A percentile compares a stretch with the other conserved stretches of the same genome.
These are phyloP conservation scores for Olivierus martensii DNA, from an alignment of 1,140 invertebrate genomes.

Conservation along the genomic window DNA sequence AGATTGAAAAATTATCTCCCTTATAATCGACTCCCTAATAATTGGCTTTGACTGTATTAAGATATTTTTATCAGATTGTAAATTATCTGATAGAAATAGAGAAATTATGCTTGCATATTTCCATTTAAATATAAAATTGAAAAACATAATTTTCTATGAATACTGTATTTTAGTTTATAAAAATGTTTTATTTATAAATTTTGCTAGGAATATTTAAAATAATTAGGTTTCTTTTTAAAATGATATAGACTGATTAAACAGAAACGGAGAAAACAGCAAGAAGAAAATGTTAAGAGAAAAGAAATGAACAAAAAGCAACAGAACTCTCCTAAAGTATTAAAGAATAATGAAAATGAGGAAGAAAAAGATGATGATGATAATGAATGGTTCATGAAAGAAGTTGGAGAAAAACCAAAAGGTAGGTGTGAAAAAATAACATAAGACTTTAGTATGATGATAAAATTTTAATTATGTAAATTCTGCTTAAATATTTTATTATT, in stretches of 20 bases:
- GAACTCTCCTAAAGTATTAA: conserved; percentile 50
- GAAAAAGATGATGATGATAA: conserved; percentile 42
- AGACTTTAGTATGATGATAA: no score
- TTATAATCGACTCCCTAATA: no score
- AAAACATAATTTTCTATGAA: not conserved
- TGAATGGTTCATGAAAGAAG: conserved; percentile 69
- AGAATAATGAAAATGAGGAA: conserved; percentile 41
- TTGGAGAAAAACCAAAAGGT: conserved; percentile 64
- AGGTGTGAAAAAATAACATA: no score
- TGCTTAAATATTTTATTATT: no score
- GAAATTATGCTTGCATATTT: not conserved
- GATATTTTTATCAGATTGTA: no score
- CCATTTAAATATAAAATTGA: not conserved
- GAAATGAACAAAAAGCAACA: conserved; percentile 46
- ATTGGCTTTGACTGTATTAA: no score
- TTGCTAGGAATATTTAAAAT: conserved; percentile 1
- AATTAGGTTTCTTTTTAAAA: conserved; percentile 6
- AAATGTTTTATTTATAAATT: not conserved
- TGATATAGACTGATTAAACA: conserved; percentile 45
- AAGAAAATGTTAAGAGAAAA: conserved; percentile 57
- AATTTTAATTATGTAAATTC: no score
- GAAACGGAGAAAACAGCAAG: conserved; percentile 54
- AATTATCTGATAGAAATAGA: not conserved
- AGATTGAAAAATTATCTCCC: no score
- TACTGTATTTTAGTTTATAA: conserved; percentile 3